These are phyloP conservation scores for Alentia gelatinosa DNA, from an alignment of 2,888 invertebrate genomes.

Conservation along the genomic window DNA sequence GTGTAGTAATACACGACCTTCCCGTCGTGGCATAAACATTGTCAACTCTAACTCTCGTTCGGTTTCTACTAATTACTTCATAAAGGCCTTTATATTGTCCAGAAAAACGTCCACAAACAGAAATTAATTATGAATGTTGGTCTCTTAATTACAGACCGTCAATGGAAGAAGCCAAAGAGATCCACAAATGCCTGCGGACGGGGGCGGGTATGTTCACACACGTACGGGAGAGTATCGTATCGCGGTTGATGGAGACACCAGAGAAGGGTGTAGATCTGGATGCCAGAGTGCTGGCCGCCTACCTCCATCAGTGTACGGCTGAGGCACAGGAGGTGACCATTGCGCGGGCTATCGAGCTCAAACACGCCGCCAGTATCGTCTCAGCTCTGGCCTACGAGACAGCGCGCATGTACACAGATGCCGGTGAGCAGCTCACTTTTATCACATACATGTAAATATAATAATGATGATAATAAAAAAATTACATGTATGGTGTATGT, in stretches of 20 bases:
- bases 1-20: too few relatives aligned
- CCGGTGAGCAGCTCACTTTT: slow-evolving; percentile 75
- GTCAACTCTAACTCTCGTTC: too few relatives aligned
- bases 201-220: slow-evolving; percentile 85
- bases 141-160: slow-evolving; percentile 74
- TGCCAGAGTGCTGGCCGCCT: slow-evolving; percentile 83
- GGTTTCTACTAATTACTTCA: too few relatives aligned
- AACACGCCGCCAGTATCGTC: slow-evolving; percentile 84
- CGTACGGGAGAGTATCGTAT: slow-evolving; percentile 70
- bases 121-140: background rate
- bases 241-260: slow-evolving; percentile 59
- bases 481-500: too few relatives aligned
- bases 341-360: slow-evolving; percentile 85
- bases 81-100: too few relatives aligned
- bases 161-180: slow-evolving; percentile 85
- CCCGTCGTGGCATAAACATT: too few relatives aligned
- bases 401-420: slow-evolving; percentile 83
- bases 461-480: too few relatives aligned
- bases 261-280: slow-evolving; percentile 84
- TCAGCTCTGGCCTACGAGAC: slow-evolving; percentile 85
- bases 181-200: slow-evolving; percentile 84
- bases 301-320: slow-evolving; percentile 85
- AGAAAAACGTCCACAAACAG: background rate
- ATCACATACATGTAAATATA: too few relatives aligned
- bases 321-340: slow-evolving; percentile 87